A percentile compares a stretch with the other conserved stretches of the same genome.
These are phyloP conservation scores for Machimus rusticus DNA, from an alignment of 2,888 invertebrate species.

Conservation along the genomic window DNA sequence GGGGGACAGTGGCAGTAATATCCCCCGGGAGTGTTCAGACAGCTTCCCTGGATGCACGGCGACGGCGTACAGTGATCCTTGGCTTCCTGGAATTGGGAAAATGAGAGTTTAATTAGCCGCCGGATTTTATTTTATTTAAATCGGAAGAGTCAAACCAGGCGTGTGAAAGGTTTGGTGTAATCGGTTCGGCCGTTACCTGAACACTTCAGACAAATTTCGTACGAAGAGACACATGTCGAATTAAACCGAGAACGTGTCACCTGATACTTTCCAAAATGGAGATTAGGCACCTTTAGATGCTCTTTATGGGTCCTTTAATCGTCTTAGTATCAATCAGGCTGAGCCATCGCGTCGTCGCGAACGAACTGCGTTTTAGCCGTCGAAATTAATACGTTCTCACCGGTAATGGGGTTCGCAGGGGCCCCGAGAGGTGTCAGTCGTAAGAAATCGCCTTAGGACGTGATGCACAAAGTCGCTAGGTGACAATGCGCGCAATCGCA, in stretches of 20 bases:
- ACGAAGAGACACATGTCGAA: constrained; percentile 25
- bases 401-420: constrained; percentile 9
- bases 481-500: neutral
- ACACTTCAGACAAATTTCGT: neutral
- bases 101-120: neutral
- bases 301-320: constrained; percentile 39
- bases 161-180: constrained; percentile 35
- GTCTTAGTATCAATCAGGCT: constrained; percentile 38
- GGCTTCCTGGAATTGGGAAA: constrained; percentile 70
- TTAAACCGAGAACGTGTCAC: constrained; percentile 6
- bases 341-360: neutral
- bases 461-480: constrained; percentile 11
- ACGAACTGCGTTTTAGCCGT: neutral
- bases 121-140: neutral
- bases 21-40: constrained; percentile 86
- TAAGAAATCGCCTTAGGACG: constrained; percentile 34
- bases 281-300: constrained; percentile 15
- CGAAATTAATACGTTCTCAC: constrained; percentile 32
- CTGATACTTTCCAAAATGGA: constrained; percentile 26
- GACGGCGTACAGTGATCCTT: constrained; percentile 89
- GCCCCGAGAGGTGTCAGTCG: neutral
- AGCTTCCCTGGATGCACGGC: constrained; percentile 88
- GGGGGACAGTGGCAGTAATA: constrained; percentile 92
- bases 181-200: neutral
- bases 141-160: neutral